Conservation (phyloP, 2,888 invertebrate species). For the Thereva unica region DNA sequence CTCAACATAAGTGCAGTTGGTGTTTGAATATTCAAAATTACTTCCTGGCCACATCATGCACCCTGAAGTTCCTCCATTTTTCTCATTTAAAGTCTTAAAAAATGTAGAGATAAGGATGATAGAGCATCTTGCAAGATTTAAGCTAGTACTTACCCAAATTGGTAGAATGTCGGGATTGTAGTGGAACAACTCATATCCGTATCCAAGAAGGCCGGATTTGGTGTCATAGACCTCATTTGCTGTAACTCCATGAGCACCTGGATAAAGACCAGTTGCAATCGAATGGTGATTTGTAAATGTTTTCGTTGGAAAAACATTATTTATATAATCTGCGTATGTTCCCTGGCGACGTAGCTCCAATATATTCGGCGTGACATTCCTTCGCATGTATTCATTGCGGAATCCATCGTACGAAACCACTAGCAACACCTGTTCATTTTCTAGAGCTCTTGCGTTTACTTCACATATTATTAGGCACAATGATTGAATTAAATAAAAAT, state of each 20-base stretch:
- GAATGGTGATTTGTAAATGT: constrained; percentile 77
- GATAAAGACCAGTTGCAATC: constrained; percentile 70
- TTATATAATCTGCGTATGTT: constrained; percentile 63
- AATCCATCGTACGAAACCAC: constrained; percentile 66
- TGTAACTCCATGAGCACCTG: constrained; percentile 71
- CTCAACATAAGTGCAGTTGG: constrained; percentile 58
- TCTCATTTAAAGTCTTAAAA: constrained; percentile 64
- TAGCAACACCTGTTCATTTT: constrained; percentile 5
- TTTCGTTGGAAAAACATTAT: constrained; percentile 69
- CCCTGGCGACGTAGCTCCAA: constrained; percentile 62
- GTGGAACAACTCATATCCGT: constrained; percentile 61
- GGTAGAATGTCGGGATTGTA: constrained; percentile 62
- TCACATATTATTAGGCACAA: too few species aligned
- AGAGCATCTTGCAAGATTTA: constrained; percentile 1
- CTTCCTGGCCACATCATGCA: constrained; percentile 74
- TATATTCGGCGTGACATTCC: constrained; percentile 64
- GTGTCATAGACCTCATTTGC: constrained; percentile 67
- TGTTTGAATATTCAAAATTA: constrained; percentile 60
- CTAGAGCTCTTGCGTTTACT: too few species aligned
- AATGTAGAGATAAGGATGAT: constrained; percentile 37
- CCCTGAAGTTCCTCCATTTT: constrained; percentile 63
- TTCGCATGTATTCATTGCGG: constrained; percentile 67
- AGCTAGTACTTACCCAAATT: constrained; percentile 61
- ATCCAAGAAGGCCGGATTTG: constrained; percentile 48
- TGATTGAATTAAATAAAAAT: too few species aligned